Base-by-base conservation (phyloP, 2,113 vertebrate genomes). In the Origma solitaria region DNA sequence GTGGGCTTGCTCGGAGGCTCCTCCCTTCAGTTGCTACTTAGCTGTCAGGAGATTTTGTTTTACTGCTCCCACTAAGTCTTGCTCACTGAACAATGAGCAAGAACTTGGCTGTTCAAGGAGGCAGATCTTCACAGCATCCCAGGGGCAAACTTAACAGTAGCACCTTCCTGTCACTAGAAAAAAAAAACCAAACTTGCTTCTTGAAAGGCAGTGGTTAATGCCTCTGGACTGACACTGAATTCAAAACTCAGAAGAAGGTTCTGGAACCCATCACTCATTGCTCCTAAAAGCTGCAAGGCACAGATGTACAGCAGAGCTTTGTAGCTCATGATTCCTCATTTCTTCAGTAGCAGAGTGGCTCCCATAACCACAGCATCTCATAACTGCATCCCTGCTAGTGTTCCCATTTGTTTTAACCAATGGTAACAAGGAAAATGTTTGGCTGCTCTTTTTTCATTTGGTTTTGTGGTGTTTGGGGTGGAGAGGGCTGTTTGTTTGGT, bases 271-370 rank as follows among this genome's bases (percentile, higher is more conserved):
- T n/a, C 18, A 35, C 10, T 57, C 2, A 0, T 49, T 89, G 8
- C 13, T 77, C 88, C 40, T 69, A 58, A 64, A 15, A 79, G 40
- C 42, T 64, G 20, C n/a, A 61, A 62, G 37, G 51, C 40, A n/a
- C 14, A 58, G 30, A 31, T 1, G 1, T 4, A 54, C 9, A 56
- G 10, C 21, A 75, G n/a, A 72, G 15, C 2, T 82, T 79, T 90
- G 14, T 28, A 60, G 13, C 20, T 77, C 28, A 45, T 0, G 0
- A 14, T 3, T 60, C 10, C 40, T 72, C 5, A 0, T 80, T 24
- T 7, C 23, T 84, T 75, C 38, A 44, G 37, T 15, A 68, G 27
- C 0, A 56, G 57, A 60, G 38, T 25, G 31, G 11, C 14, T 86
- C 9, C 49, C 69, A 23, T 35, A 68, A 15, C 17, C 25, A n/a